Conservation (phyloP, 2,888 invertebrate genomes). For the Aporophyla nigra region DNA sequence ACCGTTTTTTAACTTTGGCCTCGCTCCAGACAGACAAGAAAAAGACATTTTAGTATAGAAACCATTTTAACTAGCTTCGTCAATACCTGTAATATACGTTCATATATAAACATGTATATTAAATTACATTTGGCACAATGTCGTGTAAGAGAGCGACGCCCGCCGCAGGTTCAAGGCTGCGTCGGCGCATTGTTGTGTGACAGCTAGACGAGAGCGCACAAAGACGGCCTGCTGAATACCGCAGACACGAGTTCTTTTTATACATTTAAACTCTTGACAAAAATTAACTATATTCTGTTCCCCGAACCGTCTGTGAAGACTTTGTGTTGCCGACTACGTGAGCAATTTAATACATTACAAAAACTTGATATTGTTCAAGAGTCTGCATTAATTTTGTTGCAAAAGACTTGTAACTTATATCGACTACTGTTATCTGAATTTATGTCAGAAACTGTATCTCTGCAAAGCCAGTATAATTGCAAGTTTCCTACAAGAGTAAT, state of each 20-base stretch:
- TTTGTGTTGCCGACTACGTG: constrained; percentile 17
- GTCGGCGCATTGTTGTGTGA: constrained; percentile 75
- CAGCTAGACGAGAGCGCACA: constrained; percentile 68
- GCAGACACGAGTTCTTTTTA: constrained; percentile 54
- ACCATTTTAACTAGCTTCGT: constrained; percentile 46
- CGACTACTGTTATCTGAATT: constrained; percentile 43
- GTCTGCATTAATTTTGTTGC: constrained; percentile 31
- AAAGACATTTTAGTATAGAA: constrained; percentile 45
- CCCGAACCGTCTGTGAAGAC: constrained; percentile 2
- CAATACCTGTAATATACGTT: constrained; percentile 56
- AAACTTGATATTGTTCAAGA: constrained; percentile 20
- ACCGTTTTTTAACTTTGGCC: constrained; percentile 52
- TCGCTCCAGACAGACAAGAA: constrained; percentile 55
- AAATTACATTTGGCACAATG: constrained; percentile 77
- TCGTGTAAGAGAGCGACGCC: constrained; percentile 72
- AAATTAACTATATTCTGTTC: constrained; percentile 30
- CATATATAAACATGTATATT: constrained; percentile 62
- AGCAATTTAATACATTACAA: constrained; percentile 24
- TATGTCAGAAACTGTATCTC: constrained; percentile 42
- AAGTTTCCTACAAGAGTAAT: constrained; percentile 66
- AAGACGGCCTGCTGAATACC: constrained; percentile 58
- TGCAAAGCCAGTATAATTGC: constrained; percentile 48
- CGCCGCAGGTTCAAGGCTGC: constrained; percentile 79
- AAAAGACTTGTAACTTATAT: constrained; percentile 41
- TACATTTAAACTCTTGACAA: constrained; percentile 36